Evolutionary conservation across 2,113 vertebrate genomes (phyloP).

Genomic region (Halichoeres trimaculatus): DNA sequence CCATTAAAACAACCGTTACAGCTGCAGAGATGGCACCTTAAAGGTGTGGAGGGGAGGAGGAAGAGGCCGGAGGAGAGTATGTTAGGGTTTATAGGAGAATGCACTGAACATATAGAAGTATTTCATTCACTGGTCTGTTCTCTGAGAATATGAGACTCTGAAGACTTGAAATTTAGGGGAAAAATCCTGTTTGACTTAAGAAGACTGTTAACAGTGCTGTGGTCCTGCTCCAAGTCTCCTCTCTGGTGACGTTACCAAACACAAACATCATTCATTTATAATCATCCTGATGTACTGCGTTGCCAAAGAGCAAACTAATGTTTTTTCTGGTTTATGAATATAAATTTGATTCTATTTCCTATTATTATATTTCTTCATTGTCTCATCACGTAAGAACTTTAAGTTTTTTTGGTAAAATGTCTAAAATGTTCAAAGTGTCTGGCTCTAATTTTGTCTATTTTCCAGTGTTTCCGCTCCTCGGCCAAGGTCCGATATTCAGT

Average conservation of each 20-base stretch:
- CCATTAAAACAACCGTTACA: slow-evolving; percentile 59
- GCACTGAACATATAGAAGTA: slow-evolving; percentile 19
- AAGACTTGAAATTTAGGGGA: no score
- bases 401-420: no score
- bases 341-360: no score
- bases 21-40: slow-evolving; percentile 31
- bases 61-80: not conserved
- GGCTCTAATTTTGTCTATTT: slow-evolving; percentile 13
- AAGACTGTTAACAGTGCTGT: not conserved
- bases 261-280: not conserved
- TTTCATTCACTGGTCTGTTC: not conserved
- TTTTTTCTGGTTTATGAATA: not conserved
- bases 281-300: not conserved
- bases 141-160: not conserved
- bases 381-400: no score
- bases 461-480: slow-evolving; percentile 15
- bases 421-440: no score
- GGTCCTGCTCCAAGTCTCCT: not conserved
- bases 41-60: slow-evolving; percentile 25
- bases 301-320: not conserved
- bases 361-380: no score
- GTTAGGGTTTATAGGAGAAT: not conserved
- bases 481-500: slow-evolving; percentile 32
- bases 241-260: not conserved
- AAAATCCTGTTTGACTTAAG: no score